Evolutionary conservation across 1,140 invertebrate species (phyloP).

Genomic region (Cydia amplana): DNA sequence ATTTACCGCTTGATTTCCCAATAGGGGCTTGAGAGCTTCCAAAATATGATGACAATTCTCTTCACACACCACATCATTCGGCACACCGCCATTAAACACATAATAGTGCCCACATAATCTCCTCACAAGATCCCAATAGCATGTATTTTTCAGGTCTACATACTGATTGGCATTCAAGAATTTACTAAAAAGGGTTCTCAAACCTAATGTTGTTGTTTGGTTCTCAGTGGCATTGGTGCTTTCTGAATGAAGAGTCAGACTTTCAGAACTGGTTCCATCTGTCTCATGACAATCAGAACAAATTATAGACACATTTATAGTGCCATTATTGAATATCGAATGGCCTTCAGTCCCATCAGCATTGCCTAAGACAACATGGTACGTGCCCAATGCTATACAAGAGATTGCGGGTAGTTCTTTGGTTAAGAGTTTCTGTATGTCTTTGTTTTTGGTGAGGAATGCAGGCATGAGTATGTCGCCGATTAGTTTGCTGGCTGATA

Average conservation of each 20-base stretch:
- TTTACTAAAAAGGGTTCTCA: conserved; percentile 63
- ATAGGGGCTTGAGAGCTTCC: conserved; percentile 54
- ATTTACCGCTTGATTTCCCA: conserved; percentile 58
- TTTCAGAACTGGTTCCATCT: neutral
- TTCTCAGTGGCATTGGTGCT: conserved; percentile 41
- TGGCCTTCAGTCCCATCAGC: conserved; percentile 44
- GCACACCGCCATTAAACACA: conserved; percentile 60
- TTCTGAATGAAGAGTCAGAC: conserved; percentile 37
- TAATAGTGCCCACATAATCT: conserved; percentile 66
- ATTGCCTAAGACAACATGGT: conserved; percentile 44
- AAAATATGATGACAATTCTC: conserved; percentile 54
- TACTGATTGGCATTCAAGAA: conserved; percentile 68
- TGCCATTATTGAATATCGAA: conserved; percentile 49
- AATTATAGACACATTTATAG: conserved; percentile 48
- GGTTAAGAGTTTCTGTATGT: conserved; percentile 52
- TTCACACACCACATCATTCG: conserved; percentile 56
- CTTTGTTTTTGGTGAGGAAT: conserved; percentile 55
- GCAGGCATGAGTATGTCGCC: conserved; percentile 64
- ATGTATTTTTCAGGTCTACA: conserved; percentile 47
- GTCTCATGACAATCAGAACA: conserved; percentile 60
- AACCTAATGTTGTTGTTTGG: conserved; percentile 44
- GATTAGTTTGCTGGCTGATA: conserved; percentile 62
- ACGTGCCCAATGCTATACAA: conserved; percentile 61
- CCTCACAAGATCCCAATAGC: conserved; percentile 60
- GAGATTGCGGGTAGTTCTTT: conserved; percentile 51